phyloP scores from a whole-genome alignment of 2,888 invertebrate species.

The Aspidiotus destructor region DNA sequence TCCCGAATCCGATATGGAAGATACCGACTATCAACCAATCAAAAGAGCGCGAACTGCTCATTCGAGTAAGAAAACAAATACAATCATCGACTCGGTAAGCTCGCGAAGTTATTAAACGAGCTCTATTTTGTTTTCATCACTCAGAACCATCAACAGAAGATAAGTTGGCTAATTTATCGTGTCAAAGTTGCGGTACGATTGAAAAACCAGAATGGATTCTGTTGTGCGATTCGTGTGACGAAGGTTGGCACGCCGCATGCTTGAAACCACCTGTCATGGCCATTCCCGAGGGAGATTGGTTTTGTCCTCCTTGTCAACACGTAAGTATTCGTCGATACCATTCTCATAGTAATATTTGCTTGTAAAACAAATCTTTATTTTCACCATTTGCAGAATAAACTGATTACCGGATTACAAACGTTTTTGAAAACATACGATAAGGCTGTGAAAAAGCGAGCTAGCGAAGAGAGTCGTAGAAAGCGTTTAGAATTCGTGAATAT shows the following conservation, averaged over 20 bases:
- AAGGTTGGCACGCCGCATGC: conserved; percentile 96
- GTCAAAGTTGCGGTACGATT: conserved; percentile 78
- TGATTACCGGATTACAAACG: conserved; percentile 63
- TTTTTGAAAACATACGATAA: conserved; percentile 69
- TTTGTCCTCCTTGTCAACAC: conserved; percentile 94
- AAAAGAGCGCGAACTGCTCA: conserved; percentile 76
- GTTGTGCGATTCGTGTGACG: conserved; percentile 89
- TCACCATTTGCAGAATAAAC: conserved; percentile 46
- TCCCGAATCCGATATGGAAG: conserved; percentile 75
- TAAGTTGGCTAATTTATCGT: conserved; percentile 56
- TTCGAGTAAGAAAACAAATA: conserved; percentile 29
- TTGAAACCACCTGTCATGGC: conserved; percentile 82
- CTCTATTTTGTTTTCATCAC: background rate
- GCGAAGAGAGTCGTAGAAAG: conserved; percentile 57
- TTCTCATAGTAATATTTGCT: no score
- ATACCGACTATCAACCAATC: conserved; percentile 57
- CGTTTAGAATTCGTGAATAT: conserved; percentile 65
- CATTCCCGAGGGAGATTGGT: conserved; percentile 97
- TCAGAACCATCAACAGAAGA: conserved; percentile 34
- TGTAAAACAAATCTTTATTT: no score
- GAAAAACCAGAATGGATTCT: conserved; percentile 97
- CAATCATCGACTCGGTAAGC: background rate
- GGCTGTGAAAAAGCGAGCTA: conserved; percentile 49
- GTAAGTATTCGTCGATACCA: conserved; percentile 47
- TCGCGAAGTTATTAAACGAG: background rate